Percentiles rank a stretch among this genome's conserved stretches.
phyloP scores from a whole-genome alignment of 2,797 vertebrate genomes.

The Propithecus deckenii region DNA sequence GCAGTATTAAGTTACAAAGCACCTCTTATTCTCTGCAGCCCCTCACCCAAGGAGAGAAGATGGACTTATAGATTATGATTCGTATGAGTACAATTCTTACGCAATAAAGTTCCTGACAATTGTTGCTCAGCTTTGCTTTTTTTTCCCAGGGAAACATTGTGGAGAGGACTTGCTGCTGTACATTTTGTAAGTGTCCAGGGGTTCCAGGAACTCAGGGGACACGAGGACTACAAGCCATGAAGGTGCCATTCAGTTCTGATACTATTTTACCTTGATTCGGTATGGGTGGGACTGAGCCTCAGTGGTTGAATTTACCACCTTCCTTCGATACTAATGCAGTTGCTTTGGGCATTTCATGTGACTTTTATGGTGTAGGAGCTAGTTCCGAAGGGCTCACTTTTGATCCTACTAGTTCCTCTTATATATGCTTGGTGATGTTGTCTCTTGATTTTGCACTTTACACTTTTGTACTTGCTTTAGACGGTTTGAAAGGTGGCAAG shows the following conservation, averaged over 20 bases:
- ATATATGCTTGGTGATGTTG: neutral
- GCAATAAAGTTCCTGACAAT: neutral
- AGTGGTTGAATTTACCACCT: neutral
- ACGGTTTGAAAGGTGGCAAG: neutral
- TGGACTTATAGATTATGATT: neutral
- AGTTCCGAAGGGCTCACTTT: neutral
- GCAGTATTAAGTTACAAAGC: neutral
- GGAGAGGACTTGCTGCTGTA: conserved; percentile 70
- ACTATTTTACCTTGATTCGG: neutral
- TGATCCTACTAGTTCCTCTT: neutral
- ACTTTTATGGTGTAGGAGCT: neutral
- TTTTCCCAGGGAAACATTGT: conserved; percentile 59
- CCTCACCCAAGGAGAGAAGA: neutral
- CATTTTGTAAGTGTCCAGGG: conserved; percentile 65
- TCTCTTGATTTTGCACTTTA: neutral
- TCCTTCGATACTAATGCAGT: neutral
- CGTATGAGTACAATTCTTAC: neutral
- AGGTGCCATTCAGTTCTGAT: conserved; percentile 45
- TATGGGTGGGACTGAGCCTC: neutral
- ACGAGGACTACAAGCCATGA: neutral
- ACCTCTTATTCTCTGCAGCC: neutral
- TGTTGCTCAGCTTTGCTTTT: neutral
- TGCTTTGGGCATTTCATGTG: neutral
- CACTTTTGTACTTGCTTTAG: neutral
- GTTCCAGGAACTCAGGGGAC: conserved; percentile 26